Base-by-base conservation (phyloP, 1,140 invertebrate species). In the Tetramorium parvispinum region DNA sequence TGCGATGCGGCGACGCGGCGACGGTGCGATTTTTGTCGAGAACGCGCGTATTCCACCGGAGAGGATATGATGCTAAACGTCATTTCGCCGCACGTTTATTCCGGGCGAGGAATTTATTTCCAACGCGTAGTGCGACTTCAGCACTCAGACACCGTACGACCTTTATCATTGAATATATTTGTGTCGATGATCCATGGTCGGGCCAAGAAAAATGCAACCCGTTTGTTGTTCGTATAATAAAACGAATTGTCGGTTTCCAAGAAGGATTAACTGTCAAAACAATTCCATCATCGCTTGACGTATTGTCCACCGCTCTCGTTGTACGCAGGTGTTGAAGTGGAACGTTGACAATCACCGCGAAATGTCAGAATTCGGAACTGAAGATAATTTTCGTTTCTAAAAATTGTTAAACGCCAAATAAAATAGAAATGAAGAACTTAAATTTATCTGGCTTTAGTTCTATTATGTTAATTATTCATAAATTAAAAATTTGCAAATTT, bases 101-200 rank as follows among this genome's bases (percentile, higher is more conserved):
- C 32, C 32, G 32, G 3, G 32, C 32, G 32, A 32, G 27, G 32
- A 32, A 83, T 83, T 83, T 83, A 83, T 83, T 73, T 75, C 10
- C 51, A 43, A 83, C 40, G 40, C 11, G 43, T 21, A 24, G 46
- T 21, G 49, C 24, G 18, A 57, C 11, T 40, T 65, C 18, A 43
- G 53, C 40, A 68, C n/a, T 32, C 32, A 32, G 57, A 82, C 51
- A 68, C 68, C 16, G 49, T 53, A 79, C 61, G 27, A 46, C 10
- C 43, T 37, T 66, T 81, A 68, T 46, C 46, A 83, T 61, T 24
- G n/a, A 27, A 49, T 70, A 46, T 83, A 83, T 75, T 83, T 83
- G 18, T 59, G 53, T 75, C 79, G 68, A 83, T 75, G 53, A 83
- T 75, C 53, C 68, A 11, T 53, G 24, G 11, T 40, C 11, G 27